Evolutionary conservation across 2,888 invertebrate species (phyloP), one percentile per base, ranked within the genome.

Genomic region (Lasioglossum lativentre): DNA sequence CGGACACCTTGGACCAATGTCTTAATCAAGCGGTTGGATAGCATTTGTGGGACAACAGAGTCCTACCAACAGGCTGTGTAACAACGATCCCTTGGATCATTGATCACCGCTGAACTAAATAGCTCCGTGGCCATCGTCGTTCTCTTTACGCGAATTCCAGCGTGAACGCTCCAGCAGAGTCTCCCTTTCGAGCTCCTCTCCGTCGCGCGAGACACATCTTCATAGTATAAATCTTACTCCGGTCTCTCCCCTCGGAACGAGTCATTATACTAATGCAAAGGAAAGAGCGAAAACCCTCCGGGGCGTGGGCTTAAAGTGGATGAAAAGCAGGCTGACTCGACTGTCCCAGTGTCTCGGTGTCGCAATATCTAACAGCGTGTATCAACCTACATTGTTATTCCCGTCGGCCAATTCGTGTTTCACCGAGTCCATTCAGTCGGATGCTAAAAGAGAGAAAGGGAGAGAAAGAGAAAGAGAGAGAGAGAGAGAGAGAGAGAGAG

Each of bases 371-470:
- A 75, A 47, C 23, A 40, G 27, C 45, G 40, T 12, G 14, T 59
- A 82, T 74, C 73, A 68, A 82, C 68, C 78, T 42, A 70, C 27
- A 59, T 82, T 27, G 52, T 45, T 56, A 45, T 38, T n/a, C 40
- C 66, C 56, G n/a, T 52, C 30, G 40, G 52, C 27, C 59, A 52
- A 74, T 78, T 74, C 78, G 56, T 73, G 34, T 75, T 59, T 73
- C 74, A 74, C 23, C 19, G 56, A 27, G 77, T 63, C 83, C 79
- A 85, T 85, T 83, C 56, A 85, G 75, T 23, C 27, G 3, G n/a
- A 2, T 30, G 19, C 47, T 40, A 40, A 78, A 83, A 78, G 83
- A 52, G 70, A 40, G 68, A 10, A 14, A 30, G 2, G 2, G 6
- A 5, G 45, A 19, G 45, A 19, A 0, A 27, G 12, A 42, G 38